These are phyloP conservation scores for Aleadryas rufinucha DNA, from an alignment of 2,113 vertebrate species.

Conservation along the genomic window DNA sequence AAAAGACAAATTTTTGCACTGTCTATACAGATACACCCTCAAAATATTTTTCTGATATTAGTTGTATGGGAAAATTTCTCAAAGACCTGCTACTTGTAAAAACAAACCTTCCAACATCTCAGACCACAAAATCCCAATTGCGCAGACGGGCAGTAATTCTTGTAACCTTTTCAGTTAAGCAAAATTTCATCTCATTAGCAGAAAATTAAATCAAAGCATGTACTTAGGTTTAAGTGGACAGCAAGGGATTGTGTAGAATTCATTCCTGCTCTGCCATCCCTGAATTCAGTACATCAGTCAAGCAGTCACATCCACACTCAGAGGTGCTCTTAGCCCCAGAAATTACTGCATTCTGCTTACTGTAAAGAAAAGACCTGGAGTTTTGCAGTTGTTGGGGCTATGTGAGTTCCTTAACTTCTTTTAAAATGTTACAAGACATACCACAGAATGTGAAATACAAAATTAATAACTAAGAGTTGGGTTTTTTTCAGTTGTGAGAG, in stretches of 20 bases:
- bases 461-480: background rate
- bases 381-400: background rate
- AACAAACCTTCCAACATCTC: background rate
- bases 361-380: background rate
- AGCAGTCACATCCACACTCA: accelerated
- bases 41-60: background rate
- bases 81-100: background rate
- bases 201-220: background rate
- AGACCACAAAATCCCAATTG: background rate
- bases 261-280: background rate
- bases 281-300: background rate
- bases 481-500: background rate
- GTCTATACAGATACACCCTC: background rate
- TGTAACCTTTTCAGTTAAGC: background rate
- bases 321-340: background rate
- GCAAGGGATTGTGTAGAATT: background rate
- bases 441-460: background rate
- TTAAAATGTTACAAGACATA: background rate
- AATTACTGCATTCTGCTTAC: no score
- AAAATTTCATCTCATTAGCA: background rate
- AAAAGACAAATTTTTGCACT: background rate
- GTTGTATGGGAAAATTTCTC: background rate
- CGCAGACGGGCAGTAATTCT: background rate
- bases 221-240: background rate
- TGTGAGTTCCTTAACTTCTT: background rate